Conservation (phyloP, 2,888 invertebrate genomes). For the Biston betularia region DNA sequence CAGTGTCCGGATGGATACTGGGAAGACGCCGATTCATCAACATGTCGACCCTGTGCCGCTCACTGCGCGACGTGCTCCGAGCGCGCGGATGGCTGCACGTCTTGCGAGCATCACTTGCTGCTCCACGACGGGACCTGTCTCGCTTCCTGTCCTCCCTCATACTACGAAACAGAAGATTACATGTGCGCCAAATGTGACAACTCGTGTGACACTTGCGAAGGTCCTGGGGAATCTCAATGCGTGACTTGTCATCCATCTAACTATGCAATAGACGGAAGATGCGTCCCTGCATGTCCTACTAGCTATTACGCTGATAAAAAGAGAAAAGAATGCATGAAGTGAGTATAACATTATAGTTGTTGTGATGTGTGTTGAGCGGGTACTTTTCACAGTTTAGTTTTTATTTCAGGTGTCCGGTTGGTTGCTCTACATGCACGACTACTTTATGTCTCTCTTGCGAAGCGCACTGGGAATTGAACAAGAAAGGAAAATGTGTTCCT, state of each 20-base stretch:
- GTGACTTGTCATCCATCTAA: conserved; percentile 92
- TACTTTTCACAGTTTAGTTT: conserved; percentile 28
- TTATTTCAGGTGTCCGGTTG: conserved; percentile 88
- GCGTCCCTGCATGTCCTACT: conserved; percentile 90
- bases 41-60: conserved; percentile 94
- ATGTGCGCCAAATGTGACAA: conserved; percentile 93
- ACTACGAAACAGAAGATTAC: conserved; percentile 95
- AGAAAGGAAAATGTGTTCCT: conserved; percentile 91
- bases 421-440: conserved; percentile 91
- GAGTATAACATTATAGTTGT: conserved; percentile 48
- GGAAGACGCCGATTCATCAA: conserved; percentile 91
- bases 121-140: conserved; percentile 93
- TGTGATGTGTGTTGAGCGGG: not conserved
- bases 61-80: conserved; percentile 95
- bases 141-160: conserved; percentile 92
- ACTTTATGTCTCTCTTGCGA: conserved; percentile 91
- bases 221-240: conserved; percentile 92
- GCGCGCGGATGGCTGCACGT: conserved; percentile 93
- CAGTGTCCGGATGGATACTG: conserved; percentile 89
- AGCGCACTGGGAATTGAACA: conserved; percentile 91
- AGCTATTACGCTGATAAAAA: conserved; percentile 92
- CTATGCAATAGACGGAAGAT: conserved; percentile 90
- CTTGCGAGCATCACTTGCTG: conserved; percentile 95
- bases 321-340: conserved; percentile 91
- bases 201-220: conserved; percentile 93